Conservation (phyloP, 1,140 invertebrate genomes). For the Heliconius nattereri region DNA sequence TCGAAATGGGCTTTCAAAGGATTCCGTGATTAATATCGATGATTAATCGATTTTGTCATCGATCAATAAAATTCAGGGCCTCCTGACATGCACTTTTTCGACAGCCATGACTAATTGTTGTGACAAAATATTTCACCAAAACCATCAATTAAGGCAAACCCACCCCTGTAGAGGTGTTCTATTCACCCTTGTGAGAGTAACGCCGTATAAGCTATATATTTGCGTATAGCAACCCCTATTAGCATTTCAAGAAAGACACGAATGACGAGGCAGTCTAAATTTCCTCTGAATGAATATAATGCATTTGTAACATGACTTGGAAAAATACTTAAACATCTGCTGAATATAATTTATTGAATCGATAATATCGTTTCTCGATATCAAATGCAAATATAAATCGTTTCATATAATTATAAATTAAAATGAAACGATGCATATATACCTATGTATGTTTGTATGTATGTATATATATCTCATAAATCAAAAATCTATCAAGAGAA, state of each 20-base stretch:
- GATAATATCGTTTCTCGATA: constrained; percentile 35
- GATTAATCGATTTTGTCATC: constrained; percentile 67
- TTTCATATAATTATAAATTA: constrained; percentile 37
- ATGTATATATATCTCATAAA: constrained; percentile 20
- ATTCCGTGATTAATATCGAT: constrained; percentile 69
- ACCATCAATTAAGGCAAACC: constrained; percentile 62
- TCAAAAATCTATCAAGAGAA: constrained; percentile 33
- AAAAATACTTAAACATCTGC: constrained; percentile 51
- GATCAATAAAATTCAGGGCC: constrained; percentile 72
- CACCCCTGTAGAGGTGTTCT: constrained; percentile 48
- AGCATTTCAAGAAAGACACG: constrained; percentile 38
- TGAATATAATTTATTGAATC: constrained; percentile 30
- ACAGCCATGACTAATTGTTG: constrained; percentile 78
- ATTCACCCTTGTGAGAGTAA: neutral
- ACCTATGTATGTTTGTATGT: neutral
- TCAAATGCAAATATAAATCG: constrained; percentile 36
- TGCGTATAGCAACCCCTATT: constrained; percentile 43
- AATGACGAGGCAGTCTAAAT: constrained; percentile 70
- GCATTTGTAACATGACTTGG: constrained; percentile 59
- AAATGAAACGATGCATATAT: neutral
- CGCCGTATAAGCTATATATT: neutral
- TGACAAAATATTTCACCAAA: constrained; percentile 81
- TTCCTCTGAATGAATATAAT: constrained; percentile 65
- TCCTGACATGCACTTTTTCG: constrained; percentile 70
- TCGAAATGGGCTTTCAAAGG: constrained; percentile 65